Base-by-base conservation (phyloP, 2,888 invertebrate genomes). In the Drosophila neutralis region DNA sequence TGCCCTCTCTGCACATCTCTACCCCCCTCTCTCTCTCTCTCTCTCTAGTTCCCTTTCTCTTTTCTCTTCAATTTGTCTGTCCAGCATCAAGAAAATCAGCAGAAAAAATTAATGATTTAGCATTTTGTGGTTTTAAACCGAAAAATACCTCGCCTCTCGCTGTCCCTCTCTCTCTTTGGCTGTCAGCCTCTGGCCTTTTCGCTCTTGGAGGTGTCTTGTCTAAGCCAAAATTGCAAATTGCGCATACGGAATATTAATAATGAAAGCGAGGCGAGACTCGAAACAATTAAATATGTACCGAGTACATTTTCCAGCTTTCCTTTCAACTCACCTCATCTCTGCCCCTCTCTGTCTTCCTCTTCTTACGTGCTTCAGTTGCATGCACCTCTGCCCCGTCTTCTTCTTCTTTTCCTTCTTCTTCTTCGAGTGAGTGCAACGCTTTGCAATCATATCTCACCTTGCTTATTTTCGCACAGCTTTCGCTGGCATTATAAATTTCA, bases 401-500 rank as follows among this genome's bases (percentile, higher is more conserved):
- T 1, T 11, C 31, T 13, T 42, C 18, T 8, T 48, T 27, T 4
- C 13, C 18, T 59, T 10, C 31, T 8, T 33, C 27, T 4, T 4
- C 11, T 24, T 38, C 27, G 27, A 7, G 24, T 53, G 35, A 36
- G 40, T 51, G 61, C 58, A 48, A 49, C 42, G n/a, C 29, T 21
- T 21, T 40, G 54, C 48, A 48, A 48, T 48, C 51, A 27, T 36
- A 42, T 15, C 59, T 66, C 69, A 59, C 67, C 82, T 76, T 76
- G 70, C 72, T 33, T 66, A 40, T 51, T 42, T 38, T 27, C 27
- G 6, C 53, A 27, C 27, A 52, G 73, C 40, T 57, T 42, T 42
- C 15, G 42, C 40, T 29, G 29, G 89, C 87, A 93, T 92, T 92
- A 92, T 92, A 92, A 92, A 92, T 93, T 92, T 92, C 89, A 92